phyloP scores from a whole-genome alignment of 92 coral and sea anemone genomes.

The Micromussa lordhowensis region DNA sequence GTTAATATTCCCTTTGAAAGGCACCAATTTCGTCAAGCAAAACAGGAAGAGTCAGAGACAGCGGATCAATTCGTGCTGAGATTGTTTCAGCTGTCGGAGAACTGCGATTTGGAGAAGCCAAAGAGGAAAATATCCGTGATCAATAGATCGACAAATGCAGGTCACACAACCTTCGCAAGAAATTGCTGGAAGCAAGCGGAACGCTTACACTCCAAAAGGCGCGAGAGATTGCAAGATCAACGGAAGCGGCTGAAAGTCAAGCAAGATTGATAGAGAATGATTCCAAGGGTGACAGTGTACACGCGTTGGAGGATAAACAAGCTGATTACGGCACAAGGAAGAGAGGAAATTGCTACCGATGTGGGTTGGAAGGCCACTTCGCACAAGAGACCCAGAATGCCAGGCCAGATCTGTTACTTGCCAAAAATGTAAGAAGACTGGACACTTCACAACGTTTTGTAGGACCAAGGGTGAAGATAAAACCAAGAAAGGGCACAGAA shows the following conservation, averaged over 20 bases:
- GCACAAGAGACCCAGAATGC: conserved; percentile 20
- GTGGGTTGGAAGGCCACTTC: conserved; percentile 55
- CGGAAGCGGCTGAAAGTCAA: conserved; percentile 46
- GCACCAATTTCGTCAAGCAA: conserved; percentile 5
- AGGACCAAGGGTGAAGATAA: not conserved
- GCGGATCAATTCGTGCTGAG: not conserved
- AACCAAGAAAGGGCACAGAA: conserved; percentile 20
- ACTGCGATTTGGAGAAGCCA: not conserved
- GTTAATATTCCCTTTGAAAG: conserved; percentile 3
- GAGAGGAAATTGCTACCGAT: conserved; percentile 37
- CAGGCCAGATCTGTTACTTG: not conserved
- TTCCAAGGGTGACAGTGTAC: conserved; percentile 19
- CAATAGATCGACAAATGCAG: not conserved
- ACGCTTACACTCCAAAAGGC: conserved; percentile 34
- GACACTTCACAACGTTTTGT: not conserved
- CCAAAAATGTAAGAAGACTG: not conserved
- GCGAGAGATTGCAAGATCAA: conserved; percentile 52
- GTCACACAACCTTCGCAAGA: not conserved
- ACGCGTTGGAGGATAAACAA: not conserved
- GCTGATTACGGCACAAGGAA: not conserved
- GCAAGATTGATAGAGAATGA: conserved; percentile 13
- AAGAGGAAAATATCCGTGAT: not conserved
- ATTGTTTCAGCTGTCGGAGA: not conserved
- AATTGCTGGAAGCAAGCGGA: not conserved
- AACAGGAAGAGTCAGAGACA: conserved; percentile 21